Evolutionary conservation across 2,113 vertebrate genomes (phyloP), one percentile per base, ranked within the genome.

Genomic region (Stegastes partitus): DNA sequence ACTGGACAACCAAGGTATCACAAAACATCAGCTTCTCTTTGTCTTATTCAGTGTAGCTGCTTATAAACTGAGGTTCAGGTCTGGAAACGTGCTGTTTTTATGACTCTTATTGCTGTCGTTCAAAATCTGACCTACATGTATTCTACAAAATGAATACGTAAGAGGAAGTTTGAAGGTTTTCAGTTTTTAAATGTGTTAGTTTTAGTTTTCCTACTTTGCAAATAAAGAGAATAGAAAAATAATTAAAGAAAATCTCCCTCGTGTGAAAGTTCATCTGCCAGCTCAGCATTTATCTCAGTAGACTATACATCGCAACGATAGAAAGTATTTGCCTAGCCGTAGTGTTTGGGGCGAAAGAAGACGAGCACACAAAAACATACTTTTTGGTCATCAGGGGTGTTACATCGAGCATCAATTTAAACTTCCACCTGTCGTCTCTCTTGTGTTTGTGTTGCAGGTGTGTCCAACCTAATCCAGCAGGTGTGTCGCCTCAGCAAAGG

Each of bases 1-100:
- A 3, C 93, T 98, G 89, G 97, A 98, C 86, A 97, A 97, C 94
- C 96, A 97, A 94, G 96, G 96, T 98, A 93, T 31, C 0, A 11
- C 4, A 1, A 45, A 53, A 26, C 45, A 12, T 11, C 15, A 0
- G 4, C 19, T n/a, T 55, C 6, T 64, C 11, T 34, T 45, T 34
- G 5, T 71, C 15, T 54, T 0, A 37, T 31, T 58, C 28, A 47
- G 5, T 50, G 22, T 2, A 21, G 21, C 23, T 51, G 54, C 18
- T 62, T 37, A 2, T 50, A 34, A n/a, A n/a, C 34, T 34, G 34
- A 34, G 12, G 39, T 42, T 42, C 15, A 12, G 12, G 39, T 42
- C 2, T 15, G 12, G 39, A 42, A 15, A 42, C 2, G 12, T 12
- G 31, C 37, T 55, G 18, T 39, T 59, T 49, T 44, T 22, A 58